Conservation (phyloP, 2,113 vertebrate species). For the Amia ocellicauda region DNA sequence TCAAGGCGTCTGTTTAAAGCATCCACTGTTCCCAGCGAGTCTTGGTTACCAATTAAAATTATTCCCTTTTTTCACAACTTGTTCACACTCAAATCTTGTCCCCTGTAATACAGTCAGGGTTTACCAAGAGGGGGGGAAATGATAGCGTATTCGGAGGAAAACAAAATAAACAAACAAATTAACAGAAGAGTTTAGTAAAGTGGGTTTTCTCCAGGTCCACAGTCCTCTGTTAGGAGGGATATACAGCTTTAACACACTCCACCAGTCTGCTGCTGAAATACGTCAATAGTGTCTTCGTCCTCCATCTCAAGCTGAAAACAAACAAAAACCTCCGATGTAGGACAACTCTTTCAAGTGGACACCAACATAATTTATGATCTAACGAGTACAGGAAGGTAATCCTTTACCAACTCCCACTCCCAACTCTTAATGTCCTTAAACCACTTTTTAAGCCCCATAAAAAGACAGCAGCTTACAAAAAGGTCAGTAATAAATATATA, state of each 20-base stretch:
- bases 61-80: too few relatives aligned
- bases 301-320: slow-evolving; percentile 67
- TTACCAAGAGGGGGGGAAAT: slow-evolving; percentile 24
- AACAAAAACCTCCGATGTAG: slow-evolving; percentile 12
- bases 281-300: slow-evolving; percentile 72
- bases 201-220: slow-evolving; percentile 46
- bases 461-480: too few relatives aligned
- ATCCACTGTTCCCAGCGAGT: not conserved
- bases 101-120: slow-evolving; percentile 2
- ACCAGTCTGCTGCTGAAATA: slow-evolving; percentile 73
- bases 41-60: slow-evolving; percentile 3
- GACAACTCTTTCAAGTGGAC: not conserved
- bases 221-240: slow-evolving; percentile 40
- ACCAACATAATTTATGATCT: too few relatives aligned
- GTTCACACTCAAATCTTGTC: not conserved
- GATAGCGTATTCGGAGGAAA: slow-evolving; percentile 39
- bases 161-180: slow-evolving; percentile 47
- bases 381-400: too few relatives aligned
- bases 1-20: not conserved
- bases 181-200: slow-evolving; percentile 42
- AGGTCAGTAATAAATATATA: too few relatives aligned
- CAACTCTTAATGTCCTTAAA: too few relatives aligned
- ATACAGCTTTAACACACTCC: slow-evolving; percentile 59
- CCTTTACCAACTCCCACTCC: too few relatives aligned
- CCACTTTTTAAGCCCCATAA: too few relatives aligned